Percentiles rank a stretch among this genome's conserved stretches.
Conservation (phyloP, 2,888 invertebrate species). For the Chymomyza procnemis region DNA sequence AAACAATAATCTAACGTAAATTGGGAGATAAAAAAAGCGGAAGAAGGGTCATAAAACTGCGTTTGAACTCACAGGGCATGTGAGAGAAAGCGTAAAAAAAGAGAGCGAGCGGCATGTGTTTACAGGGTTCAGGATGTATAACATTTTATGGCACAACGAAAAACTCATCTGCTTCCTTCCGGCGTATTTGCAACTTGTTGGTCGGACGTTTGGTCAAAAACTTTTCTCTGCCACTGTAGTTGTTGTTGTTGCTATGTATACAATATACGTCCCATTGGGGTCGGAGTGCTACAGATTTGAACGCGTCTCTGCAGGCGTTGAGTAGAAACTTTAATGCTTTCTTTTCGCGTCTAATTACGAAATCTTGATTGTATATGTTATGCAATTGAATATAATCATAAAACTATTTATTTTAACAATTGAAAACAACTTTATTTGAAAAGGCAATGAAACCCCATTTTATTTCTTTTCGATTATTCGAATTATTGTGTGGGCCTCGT, state of each 20-base stretch:
- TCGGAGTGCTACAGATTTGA: too few species aligned
- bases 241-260: background rate
- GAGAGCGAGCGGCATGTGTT: background rate
- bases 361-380: too few species aligned
- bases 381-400: too few species aligned
- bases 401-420: too few species aligned
- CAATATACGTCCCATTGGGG: too few species aligned
- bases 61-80: conserved; percentile 46
- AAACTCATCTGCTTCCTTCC: conserved; percentile 66
- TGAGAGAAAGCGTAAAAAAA: background rate
- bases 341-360: too few species aligned
- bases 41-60: conserved; percentile 60
- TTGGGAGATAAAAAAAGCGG: conserved; percentile 67
- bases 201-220: conserved; percentile 12
- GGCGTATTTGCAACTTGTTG: conserved; percentile 52
- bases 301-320: too few species aligned
- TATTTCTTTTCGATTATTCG: too few species aligned
- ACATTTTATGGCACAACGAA: conserved; percentile 66
- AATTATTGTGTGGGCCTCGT: too few species aligned
- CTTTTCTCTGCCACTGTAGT: background rate
- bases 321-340: too few species aligned
- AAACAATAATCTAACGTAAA: conserved; percentile 67
- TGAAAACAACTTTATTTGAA: too few species aligned
- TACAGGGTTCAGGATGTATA: conserved; percentile 53
- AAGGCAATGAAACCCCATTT: too few species aligned